These are phyloP conservation scores for Baronia brevicornis DNA, from an alignment of 2,888 invertebrate species.

Conservation along the genomic window DNA sequence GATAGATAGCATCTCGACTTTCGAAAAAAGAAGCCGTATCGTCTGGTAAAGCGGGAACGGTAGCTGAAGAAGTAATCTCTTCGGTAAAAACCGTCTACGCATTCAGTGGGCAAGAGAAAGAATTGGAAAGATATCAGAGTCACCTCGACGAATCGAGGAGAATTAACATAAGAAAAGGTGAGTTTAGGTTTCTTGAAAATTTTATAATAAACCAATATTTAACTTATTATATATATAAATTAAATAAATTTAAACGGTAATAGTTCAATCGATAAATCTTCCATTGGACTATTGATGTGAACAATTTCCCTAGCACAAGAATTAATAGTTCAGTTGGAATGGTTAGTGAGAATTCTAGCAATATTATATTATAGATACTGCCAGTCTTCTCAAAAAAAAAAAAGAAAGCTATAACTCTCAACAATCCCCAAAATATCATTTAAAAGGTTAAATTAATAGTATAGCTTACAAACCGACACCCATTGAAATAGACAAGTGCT, in stretches of 20 bases:
- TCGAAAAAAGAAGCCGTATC: conserved; percentile 78
- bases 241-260: neutral
- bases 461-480: too few relatives aligned
- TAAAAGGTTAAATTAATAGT: too few relatives aligned
- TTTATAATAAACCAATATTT: neutral
- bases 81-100: conserved; percentile 84
- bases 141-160: conserved; percentile 76
- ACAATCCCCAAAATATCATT: too few relatives aligned
- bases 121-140: conserved; percentile 77
- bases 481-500: too few relatives aligned
- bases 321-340: neutral
- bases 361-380: too few relatives aligned
- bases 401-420: too few relatives aligned
- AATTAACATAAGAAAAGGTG: conserved; percentile 78
- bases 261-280: too few relatives aligned
- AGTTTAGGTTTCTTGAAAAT: neutral
- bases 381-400: too few relatives aligned
- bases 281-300: too few relatives aligned
- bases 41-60: conserved; percentile 83
- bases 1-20: conserved; percentile 43
- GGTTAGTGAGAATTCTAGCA: too few relatives aligned
- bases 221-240: too few relatives aligned
- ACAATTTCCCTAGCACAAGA: too few relatives aligned
- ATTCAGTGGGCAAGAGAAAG: conserved; percentile 82
- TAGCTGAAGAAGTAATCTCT: conserved; percentile 84